phyloP scores from a whole-genome alignment of 2,888 invertebrate genomes.

The Desoria tigrina region DNA sequence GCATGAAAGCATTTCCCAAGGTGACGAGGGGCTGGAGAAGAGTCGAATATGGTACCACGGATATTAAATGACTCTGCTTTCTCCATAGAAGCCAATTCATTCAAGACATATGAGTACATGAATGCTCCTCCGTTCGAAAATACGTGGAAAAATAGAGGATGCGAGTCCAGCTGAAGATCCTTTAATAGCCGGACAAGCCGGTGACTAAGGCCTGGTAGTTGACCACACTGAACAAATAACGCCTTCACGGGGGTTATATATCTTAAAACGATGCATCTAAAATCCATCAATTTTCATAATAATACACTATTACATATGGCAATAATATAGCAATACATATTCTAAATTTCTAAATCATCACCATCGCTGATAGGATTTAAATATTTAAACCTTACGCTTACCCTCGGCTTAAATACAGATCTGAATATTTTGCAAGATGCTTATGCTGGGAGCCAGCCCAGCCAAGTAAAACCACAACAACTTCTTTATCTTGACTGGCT shows the following conservation, averaged over 20 bases:
- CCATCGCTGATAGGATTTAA: too few species aligned
- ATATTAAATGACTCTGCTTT: conserved; percentile 55
- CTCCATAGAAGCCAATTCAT: conserved; percentile 34
- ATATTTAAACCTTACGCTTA: conserved; percentile 57
- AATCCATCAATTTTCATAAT: conserved; percentile 48
- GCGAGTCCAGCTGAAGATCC: conserved; percentile 69
- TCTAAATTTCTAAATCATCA: neutral
- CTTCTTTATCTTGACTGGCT: conserved; percentile 61
- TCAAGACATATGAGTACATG: conserved; percentile 66
- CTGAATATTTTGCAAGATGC: conserved; percentile 74
- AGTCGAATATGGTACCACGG: conserved; percentile 70
- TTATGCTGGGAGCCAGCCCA: conserved; percentile 80
- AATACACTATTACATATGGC: conserved; percentile 27
- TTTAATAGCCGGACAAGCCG: conserved; percentile 38
- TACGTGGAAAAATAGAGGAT: conserved; percentile 72
- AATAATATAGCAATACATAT: too few species aligned
- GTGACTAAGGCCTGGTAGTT: conserved; percentile 38
- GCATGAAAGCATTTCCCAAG: conserved; percentile 64
- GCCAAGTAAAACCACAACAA: conserved; percentile 72
- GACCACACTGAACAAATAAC: conserved; percentile 58
- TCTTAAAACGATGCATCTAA: conserved; percentile 70
- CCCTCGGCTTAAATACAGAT: conserved; percentile 75
- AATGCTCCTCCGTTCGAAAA: conserved; percentile 77
- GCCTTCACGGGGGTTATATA: conserved; percentile 71
- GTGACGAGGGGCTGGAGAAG: conserved; percentile 68